phyloP scores from a whole-genome alignment of 2,888 invertebrate species.

The Callosobruchus maculatus region DNA sequence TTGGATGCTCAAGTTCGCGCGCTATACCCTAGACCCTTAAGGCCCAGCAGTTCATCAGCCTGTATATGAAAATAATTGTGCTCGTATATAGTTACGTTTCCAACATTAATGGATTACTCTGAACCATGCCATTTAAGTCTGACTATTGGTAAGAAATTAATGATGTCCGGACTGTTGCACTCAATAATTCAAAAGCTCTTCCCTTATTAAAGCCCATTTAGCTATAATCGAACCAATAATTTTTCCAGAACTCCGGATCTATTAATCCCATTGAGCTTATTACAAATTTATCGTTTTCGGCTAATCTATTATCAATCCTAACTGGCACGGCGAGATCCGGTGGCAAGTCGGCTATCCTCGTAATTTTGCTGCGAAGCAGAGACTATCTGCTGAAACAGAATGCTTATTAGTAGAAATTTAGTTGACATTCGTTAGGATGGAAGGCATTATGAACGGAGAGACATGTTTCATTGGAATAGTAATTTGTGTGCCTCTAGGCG shows the following conservation, averaged over 20 bases:
- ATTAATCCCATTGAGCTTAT: neutral
- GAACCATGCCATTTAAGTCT: neutral
- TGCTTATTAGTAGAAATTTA: too few species aligned
- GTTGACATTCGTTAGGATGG: too few species aligned
- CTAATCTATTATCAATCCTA: neutral
- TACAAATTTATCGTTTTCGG: neutral
- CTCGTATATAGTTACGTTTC: too few species aligned
- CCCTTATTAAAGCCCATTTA: neutral
- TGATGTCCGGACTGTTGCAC: neutral
- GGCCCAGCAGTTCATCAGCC: too few species aligned
- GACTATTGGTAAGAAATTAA: neutral
- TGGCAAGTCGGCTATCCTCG: neutral
- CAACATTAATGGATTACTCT: too few species aligned
- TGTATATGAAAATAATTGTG: too few species aligned
- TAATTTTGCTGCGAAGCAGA: neutral
- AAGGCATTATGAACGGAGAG: too few species aligned
- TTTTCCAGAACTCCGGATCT: neutral
- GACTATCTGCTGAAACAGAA: too few species aligned
- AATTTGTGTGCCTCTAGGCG: too few species aligned
- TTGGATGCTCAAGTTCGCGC: too few species aligned
- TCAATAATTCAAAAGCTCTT: neutral
- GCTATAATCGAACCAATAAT: neutral
- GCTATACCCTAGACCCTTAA: too few species aligned
- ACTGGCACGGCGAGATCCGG: neutral
- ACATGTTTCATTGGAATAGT: too few species aligned